phyloP scores from a whole-genome alignment of 2,888 invertebrate genomes.

The Rutpela maculata region DNA sequence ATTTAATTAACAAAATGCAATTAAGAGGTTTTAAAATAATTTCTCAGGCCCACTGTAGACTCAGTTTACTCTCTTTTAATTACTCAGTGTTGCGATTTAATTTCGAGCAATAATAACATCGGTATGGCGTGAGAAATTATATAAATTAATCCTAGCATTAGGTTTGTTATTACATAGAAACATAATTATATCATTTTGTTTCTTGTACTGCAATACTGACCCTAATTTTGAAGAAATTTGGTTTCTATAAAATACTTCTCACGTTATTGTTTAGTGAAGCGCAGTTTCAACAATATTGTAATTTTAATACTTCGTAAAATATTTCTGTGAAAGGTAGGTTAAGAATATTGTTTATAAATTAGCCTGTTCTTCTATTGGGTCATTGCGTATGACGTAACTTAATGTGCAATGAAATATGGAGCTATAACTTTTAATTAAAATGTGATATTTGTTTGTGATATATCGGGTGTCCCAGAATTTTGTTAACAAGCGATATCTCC shows the following conservation, averaged over 20 bases:
- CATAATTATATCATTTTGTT: constrained; percentile 2
- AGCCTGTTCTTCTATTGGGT: too few relatives aligned
- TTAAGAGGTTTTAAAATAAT: not conserved
- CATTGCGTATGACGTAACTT: too few relatives aligned
- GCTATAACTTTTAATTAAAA: too few relatives aligned
- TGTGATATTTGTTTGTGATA: too few relatives aligned
- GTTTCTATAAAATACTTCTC: not conserved
- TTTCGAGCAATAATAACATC: not conserved
- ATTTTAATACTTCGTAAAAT: not conserved
- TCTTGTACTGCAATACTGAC: not conserved
- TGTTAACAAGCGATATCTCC: too few relatives aligned
- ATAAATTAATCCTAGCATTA: not conserved
- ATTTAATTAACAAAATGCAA: constrained; percentile 4
- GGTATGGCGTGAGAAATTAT: not conserved
- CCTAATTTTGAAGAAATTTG: constrained; percentile 3
- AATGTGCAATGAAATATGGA: too few relatives aligned
- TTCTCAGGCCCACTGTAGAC: not conserved
- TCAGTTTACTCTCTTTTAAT: not conserved
- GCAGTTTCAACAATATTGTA: not conserved
- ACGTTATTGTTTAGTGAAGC: not conserved
- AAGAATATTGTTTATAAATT: too few relatives aligned
- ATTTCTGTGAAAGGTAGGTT: not conserved
- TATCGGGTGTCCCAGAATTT: too few relatives aligned
- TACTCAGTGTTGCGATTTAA: not conserved
- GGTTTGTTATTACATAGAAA: not conserved